Conservation (phyloP, 2,797 vertebrate genomes). For the Poliocrania exsul region DNA sequence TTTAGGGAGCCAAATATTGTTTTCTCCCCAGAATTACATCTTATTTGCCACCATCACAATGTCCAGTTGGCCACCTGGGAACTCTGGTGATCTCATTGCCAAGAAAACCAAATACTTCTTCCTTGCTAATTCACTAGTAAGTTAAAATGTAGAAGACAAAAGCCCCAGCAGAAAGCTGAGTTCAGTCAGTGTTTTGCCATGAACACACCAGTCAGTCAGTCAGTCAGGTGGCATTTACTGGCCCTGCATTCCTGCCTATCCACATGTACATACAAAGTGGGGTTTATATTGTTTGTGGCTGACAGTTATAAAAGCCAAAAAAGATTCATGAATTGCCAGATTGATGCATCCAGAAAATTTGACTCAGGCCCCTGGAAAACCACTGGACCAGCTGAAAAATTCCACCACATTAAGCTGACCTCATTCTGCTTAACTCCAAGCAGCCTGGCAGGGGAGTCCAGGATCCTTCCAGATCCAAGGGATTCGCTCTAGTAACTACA, state of each 20-base stretch:
- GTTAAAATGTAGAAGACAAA: background rate
- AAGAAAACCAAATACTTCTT: background rate
- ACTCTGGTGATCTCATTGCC: background rate
- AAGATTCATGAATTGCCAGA: background rate
- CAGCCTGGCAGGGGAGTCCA: background rate
- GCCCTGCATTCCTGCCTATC: background rate
- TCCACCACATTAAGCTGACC: constrained; percentile 30
- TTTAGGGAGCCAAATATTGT: background rate
- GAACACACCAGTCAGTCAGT: background rate
- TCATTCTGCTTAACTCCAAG: constrained; percentile 21
- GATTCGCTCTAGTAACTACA: background rate
- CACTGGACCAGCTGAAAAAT: constrained; percentile 28
- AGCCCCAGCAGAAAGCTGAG: background rate
- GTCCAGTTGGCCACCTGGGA: background rate
- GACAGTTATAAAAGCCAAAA: background rate
- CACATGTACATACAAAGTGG: background rate
- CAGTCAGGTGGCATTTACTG: background rate
- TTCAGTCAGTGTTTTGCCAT: background rate
- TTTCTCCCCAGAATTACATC: background rate
- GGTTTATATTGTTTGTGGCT: background rate
- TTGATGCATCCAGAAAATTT: background rate
- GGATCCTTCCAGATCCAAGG: constrained; percentile 6
- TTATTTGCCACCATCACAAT: background rate
- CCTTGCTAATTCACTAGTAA: background rate
- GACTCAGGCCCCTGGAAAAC: constrained; percentile 26